Evolutionary conservation across 64 coral and sea anemone species (phyloP).

Genomic region (Dendronephthya gigantea): DNA sequence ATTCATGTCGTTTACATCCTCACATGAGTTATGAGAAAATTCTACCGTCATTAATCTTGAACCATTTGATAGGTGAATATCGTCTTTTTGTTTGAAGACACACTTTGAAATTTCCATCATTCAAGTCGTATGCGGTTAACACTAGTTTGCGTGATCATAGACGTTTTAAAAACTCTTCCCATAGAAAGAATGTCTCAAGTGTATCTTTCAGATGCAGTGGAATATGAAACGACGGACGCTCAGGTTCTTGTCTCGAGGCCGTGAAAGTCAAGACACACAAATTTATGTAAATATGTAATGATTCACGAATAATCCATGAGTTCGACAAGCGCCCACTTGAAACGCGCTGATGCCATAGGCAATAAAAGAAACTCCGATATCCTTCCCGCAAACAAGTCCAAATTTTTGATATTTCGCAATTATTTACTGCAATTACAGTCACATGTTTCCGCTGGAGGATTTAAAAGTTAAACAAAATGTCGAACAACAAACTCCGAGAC

Average conservation of each 20-base stretch:
- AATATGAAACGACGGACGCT: neutral
- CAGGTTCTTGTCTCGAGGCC: neutral
- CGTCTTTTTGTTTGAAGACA: slow-evolving; percentile 4
- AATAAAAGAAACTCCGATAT: neutral
- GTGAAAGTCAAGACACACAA: neutral
- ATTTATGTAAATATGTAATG: neutral
- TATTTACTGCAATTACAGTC: neutral
- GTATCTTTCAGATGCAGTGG: neutral
- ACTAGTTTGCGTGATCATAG: neutral
- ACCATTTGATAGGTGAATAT: neutral
- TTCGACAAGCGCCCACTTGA: neutral
- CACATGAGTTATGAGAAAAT: neutral
- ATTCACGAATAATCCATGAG: neutral
- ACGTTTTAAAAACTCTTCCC: neutral
- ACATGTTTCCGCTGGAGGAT: neutral
- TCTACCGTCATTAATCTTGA: neutral
- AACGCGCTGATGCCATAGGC: neutral
- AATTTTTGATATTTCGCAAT: neutral
- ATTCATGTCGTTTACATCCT: neutral
- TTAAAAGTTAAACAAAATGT: neutral
- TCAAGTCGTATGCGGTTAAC: neutral
- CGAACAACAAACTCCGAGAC: neutral
- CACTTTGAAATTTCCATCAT: slow-evolving; percentile 1
- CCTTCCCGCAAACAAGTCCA: neutral
- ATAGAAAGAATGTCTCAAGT: neutral